Conservation (phyloP, 2,113 vertebrate genomes). For the Agelaius phoeniceus region DNA sequence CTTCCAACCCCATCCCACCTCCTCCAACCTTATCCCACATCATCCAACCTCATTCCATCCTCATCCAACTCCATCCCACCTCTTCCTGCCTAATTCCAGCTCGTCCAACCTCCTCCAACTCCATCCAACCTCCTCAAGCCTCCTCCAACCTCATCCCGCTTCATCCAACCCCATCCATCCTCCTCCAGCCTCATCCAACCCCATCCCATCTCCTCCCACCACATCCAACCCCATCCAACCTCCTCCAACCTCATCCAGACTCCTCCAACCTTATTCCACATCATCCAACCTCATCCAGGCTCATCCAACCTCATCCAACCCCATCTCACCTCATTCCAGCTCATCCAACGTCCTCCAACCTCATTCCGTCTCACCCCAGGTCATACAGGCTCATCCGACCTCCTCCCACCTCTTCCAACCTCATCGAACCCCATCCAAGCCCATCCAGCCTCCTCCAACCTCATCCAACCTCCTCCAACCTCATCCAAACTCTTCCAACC, state of each 20-base stretch:
- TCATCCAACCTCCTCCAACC: background rate
- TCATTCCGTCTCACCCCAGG: background rate
- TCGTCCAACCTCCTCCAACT: background rate
- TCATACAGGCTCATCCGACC: too few relatives aligned
- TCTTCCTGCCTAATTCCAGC: too few relatives aligned
- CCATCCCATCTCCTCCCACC: background rate
- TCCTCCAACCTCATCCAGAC: background rate
- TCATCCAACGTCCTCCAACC: rapidly evolving
- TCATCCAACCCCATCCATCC: background rate
- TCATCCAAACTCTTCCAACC: too few relatives aligned
- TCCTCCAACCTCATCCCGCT: background rate
- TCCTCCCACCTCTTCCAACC: background rate
- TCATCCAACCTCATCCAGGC: background rate
- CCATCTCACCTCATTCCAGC: background rate
- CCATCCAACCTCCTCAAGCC: background rate
- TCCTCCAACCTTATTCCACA: background rate
- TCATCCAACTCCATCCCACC: rapidly evolving
- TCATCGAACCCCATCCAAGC: too few relatives aligned
- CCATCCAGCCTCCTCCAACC: too few relatives aligned
- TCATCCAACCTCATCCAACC: background rate
- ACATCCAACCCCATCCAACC: background rate
- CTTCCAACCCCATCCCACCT: rapidly evolving
- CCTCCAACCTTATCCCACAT: too few relatives aligned
- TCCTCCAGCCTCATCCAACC: too few relatives aligned
- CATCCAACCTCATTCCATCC: too few relatives aligned